phyloP scores from a whole-genome alignment of 2,113 vertebrate species.

The Sardina pilchardus region DNA sequence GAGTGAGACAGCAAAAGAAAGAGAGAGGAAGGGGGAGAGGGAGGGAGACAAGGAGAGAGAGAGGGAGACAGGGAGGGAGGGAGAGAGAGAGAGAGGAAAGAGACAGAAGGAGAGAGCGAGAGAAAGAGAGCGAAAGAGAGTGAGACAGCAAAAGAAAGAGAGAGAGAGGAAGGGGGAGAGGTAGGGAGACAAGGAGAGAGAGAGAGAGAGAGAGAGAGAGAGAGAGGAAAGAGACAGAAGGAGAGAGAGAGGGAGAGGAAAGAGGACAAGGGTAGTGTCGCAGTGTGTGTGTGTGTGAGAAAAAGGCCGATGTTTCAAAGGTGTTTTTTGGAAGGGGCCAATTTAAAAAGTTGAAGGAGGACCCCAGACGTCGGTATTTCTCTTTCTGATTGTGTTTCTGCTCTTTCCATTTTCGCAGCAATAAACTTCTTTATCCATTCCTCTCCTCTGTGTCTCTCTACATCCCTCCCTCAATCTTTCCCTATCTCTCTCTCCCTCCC shows the following conservation, averaged over 20 bases:
- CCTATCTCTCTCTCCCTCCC: neutral
- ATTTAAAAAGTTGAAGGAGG: neutral
- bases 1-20: no score
- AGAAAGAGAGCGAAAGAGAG: no score
- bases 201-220: no score
- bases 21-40: neutral
- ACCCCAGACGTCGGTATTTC: neutral
- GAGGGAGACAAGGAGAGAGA: neutral
- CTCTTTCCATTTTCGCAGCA: neutral
- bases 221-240: neutral
- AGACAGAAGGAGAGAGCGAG: no score
- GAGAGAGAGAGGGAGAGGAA: neutral
- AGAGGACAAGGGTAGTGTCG: no score
- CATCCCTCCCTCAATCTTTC: neutral
- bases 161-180: neutral
- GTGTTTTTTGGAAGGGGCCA: neutral
- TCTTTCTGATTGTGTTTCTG: neutral
- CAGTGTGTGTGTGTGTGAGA: neutral
- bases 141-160: no score
- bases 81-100: no score
- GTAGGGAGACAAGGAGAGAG: no score
- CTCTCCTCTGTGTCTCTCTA: neutral
- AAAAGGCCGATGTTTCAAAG: no score
- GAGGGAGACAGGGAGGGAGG: no score
- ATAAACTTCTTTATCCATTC: neutral